These are phyloP conservation scores for Abrostola tripartita DNA, from an alignment of 2,888 invertebrate species.

Conservation along the genomic window DNA sequence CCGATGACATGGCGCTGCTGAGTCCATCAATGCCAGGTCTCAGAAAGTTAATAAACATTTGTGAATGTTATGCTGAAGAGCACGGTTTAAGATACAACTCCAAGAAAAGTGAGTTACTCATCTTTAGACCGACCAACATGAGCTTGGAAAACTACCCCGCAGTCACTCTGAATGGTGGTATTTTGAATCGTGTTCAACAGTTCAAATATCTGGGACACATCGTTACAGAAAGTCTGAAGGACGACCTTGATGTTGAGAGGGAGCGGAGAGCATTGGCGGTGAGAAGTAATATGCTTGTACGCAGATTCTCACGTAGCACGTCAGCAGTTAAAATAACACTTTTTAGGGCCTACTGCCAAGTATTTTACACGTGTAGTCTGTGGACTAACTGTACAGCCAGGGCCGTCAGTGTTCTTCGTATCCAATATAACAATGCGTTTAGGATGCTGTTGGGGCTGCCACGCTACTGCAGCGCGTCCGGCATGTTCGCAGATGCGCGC, in stretches of 20 bases:
- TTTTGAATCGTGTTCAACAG: neutral
- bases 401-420: neutral
- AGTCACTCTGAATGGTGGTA: neutral
- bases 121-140: neutral
- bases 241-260: too few species aligned
- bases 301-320: constrained; percentile 1
- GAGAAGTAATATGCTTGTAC: constrained; percentile 2
- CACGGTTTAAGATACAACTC: neutral
- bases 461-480: too few species aligned
- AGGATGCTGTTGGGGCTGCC: too few species aligned
- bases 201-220: neutral
- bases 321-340: constrained; percentile 1
- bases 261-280: neutral
- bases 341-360: constrained; percentile 5
- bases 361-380: constrained; percentile 3
- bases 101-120: neutral
- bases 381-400: neutral
- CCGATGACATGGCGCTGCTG: constrained; percentile 15
- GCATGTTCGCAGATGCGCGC: neutral
- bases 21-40: constrained; percentile 10
- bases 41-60: neutral
- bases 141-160: neutral
- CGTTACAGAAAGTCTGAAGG: too few species aligned
- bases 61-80: neutral
- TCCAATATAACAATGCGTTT: constrained; percentile 1